A percentile compares a stretch with the other conserved stretches of the same genome.
phyloP scores from a whole-genome alignment of 1,140 invertebrate species.

The Pectinophora gossypiella region DNA sequence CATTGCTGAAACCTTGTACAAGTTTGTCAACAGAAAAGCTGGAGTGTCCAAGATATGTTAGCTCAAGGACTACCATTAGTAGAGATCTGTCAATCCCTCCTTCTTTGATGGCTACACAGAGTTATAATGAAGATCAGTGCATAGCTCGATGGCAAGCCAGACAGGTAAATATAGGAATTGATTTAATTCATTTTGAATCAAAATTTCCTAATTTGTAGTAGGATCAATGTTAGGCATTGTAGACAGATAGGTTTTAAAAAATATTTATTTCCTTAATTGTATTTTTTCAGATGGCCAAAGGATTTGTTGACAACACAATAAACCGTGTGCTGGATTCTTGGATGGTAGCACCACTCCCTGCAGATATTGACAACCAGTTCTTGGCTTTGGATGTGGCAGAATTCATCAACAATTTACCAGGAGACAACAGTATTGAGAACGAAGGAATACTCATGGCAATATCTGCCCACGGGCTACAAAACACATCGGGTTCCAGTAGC shows the following conservation, averaged over 20 bases:
- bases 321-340: slow-evolving; percentile 81
- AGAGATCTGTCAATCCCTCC: slow-evolving; percentile 24
- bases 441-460: slow-evolving; percentile 81
- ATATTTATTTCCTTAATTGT: slow-evolving; percentile 3
- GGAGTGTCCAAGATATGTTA: slow-evolving; percentile 53
- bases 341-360: slow-evolving; percentile 69
- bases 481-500: slow-evolving; percentile 39
- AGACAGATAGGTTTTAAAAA: too few species aligned
- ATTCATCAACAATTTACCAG: slow-evolving; percentile 72
- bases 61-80: slow-evolving; percentile 27
- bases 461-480: slow-evolving; percentile 78
- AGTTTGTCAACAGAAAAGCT: slow-evolving; percentile 37
- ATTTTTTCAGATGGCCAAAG: slow-evolving; percentile 76
- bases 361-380: slow-evolving; percentile 43
- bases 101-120: slow-evolving; percentile 30
- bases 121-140: slow-evolving; percentile 70
- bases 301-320: slow-evolving; percentile 83
- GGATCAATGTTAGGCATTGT: too few species aligned
- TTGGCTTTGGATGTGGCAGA: slow-evolving; percentile 72
- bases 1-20: slow-evolving; percentile 34
- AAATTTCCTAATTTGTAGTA: too few species aligned
- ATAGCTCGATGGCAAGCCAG: slow-evolving; percentile 80
- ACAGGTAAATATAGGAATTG: slow-evolving; percentile 78
- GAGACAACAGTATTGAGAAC: slow-evolving; percentile 78
- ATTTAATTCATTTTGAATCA: too few species aligned